phyloP scores from a whole-genome alignment of 2,888 invertebrate genomes.

The Hedychridium roseum region DNA sequence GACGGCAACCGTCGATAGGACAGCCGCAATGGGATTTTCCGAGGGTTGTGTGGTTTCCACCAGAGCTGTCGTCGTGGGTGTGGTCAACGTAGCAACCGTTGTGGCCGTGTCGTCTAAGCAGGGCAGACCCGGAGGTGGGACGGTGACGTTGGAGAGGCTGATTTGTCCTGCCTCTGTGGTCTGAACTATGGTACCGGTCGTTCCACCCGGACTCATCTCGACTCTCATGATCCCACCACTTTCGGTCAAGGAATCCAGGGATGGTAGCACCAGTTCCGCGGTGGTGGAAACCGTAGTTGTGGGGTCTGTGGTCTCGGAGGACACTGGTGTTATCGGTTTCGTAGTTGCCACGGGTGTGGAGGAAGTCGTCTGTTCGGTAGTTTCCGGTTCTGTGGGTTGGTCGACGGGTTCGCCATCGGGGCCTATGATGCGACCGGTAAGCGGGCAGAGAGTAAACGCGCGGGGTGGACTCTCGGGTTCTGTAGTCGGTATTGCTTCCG shows the following conservation, averaged over 20 bases:
- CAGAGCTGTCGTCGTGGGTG: conserved; percentile 18
- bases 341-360: conserved; percentile 25
- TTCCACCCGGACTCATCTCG: conserved; percentile 72
- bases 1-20: conserved; percentile 30
- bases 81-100: conserved; percentile 23
- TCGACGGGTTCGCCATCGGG: conserved; percentile 60
- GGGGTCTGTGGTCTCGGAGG: conserved; percentile 23
- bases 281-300: conserved; percentile 33
- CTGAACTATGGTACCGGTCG: conserved; percentile 70
- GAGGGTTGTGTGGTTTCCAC: conserved; percentile 23
- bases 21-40: conserved; percentile 24
- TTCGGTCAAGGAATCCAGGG: conserved; percentile 53
- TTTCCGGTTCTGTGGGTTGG: conserved; percentile 43
- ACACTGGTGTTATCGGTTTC: conserved; percentile 22
- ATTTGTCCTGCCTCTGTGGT: conserved; percentile 49
- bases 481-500: conserved; percentile 58
- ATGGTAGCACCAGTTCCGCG: conserved; percentile 55
- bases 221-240: conserved; percentile 58
- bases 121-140: conserved; percentile 54
- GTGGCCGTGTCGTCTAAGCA: conserved; percentile 54
- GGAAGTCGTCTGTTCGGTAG: conserved; percentile 27
- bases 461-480: conserved; percentile 73
- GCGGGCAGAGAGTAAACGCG: conserved; percentile 76
- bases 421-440: conserved; percentile 67
- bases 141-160: conserved; percentile 40